Conservation (phyloP, 2,113 vertebrate species). For the Macaca fascicularis region DNA sequence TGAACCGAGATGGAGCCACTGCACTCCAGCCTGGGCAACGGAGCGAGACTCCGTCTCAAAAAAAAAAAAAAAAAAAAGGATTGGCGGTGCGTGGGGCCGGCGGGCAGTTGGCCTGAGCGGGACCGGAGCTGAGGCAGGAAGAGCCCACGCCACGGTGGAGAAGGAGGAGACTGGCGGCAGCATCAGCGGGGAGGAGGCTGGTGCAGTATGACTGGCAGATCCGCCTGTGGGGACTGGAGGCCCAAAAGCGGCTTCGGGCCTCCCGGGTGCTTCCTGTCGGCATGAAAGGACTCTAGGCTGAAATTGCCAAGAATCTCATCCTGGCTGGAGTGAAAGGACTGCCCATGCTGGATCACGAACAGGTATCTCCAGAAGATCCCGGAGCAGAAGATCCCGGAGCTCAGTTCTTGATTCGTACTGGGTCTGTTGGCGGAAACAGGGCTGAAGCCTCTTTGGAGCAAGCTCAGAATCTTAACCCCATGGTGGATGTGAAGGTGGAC, state of each 20-base stretch:
- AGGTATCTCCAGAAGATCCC: constrained; percentile 91
- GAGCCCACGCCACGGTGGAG: constrained; percentile 83
- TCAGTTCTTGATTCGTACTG: constrained; percentile 92
- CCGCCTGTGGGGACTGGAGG: constrained; percentile 95
- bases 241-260: constrained; percentile 93
- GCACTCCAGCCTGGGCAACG: too few relatives aligned
- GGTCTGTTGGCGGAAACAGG: constrained; percentile 88
- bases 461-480: constrained; percentile 96
- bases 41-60: too few relatives aligned
- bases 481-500: constrained; percentile 95
- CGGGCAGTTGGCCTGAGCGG: not conserved
- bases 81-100: not conserved
- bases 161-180: constrained; percentile 89
- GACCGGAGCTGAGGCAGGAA: not conserved
- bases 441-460: constrained; percentile 92
- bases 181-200: constrained; percentile 95
- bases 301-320: constrained; percentile 95
- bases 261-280: constrained; percentile 93
- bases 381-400: constrained; percentile 90
- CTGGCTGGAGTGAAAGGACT: constrained; percentile 94
- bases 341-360: constrained; percentile 92
- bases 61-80: too few relatives aligned
- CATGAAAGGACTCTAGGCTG: constrained; percentile 92
- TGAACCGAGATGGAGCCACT: too few relatives aligned
- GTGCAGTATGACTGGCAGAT: constrained; percentile 97